Conservation (phyloP, 2,113 vertebrate species). For the Addax nasomaculatus region DNA sequence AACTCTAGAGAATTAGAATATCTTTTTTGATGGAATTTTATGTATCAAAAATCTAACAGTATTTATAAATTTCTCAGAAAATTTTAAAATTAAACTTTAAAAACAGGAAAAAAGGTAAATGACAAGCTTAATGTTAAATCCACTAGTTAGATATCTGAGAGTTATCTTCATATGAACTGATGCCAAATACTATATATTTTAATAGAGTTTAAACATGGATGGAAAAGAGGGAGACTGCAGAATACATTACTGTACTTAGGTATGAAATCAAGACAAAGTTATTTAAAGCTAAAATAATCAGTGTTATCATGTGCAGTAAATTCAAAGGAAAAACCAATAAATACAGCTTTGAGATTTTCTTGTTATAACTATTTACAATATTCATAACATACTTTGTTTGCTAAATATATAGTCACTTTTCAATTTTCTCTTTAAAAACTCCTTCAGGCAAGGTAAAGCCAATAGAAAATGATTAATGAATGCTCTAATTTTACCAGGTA, state of each 20-base stretch:
- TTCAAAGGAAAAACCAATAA: background rate
- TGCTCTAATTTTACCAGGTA: background rate
- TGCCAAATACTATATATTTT: background rate
- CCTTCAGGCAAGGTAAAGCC: background rate
- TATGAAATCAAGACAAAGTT: background rate
- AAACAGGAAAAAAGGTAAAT: background rate
- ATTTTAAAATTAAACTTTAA: conserved; percentile 32
- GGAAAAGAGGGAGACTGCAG: background rate
- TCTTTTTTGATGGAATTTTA: background rate
- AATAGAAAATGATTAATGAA: background rate
- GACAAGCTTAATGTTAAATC: background rate
- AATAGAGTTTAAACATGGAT: conserved; percentile 7
- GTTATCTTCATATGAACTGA: conserved; percentile 4
- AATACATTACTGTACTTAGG: background rate
- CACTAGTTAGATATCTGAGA: conserved; percentile 23
- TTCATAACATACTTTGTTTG: background rate
- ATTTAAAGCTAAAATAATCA: conserved; percentile 1
- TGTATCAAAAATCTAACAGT: background rate
- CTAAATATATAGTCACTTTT: background rate
- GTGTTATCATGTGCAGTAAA: background rate
- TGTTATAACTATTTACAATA: background rate
- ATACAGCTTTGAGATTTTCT: background rate
- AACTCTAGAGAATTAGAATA: background rate
- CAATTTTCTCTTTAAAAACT: background rate
- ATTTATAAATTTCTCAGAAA: conserved; percentile 15